Evolutionary conservation across 2,797 vertebrate species (phyloP), one percentile per base, ranked within the genome.

Genomic region (Garrulus glandarius): DNA sequence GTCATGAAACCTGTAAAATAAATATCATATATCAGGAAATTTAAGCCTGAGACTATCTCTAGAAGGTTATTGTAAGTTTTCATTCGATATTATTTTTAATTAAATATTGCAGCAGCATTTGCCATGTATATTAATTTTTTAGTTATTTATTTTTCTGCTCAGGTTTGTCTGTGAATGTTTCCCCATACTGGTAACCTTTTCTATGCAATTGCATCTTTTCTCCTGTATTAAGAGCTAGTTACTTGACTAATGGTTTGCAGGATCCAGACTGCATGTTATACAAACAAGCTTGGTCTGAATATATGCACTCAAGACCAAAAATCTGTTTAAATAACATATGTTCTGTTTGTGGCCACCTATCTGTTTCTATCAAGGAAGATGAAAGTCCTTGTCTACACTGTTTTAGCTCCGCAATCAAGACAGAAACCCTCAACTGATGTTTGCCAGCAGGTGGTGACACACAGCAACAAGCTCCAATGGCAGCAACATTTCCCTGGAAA

Each of bases 391-490:
- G 85, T 93, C 85, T 95, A 59, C 8, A 0, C 83, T 34, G 55
- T 67, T 94, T 93, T 89, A 84, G 70, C 86, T 32, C 71, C 1
- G 2, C 92, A 64, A 76, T 80, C 88, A 56, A 94, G 90, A 93
- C 75, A 87, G 79, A 94, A 95, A 91, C 95, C 94, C 94, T 96
- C 85, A 47, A 30, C 88, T 71, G 86, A 79, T 91, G 82, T 92
- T 77, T 88, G 89, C 97, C 98, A 98, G 98, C 97, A 97, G 98
- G 96, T 96, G 98, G 98, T 91, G 97, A 94, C 97, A 97, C 30
- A 95, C 77, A 52, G 97, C 97, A 97, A 97, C 94, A 84, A 97
- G 97, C 97, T 50, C 92, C 81, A 52, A 69, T 70, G 94, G 92
- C 69, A 97, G 80, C 74, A 87, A 92, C 77, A 84, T 87, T 85